phyloP scores from a whole-genome alignment of 1,140 invertebrate species.

The Philotrypesis tridentata region DNA sequence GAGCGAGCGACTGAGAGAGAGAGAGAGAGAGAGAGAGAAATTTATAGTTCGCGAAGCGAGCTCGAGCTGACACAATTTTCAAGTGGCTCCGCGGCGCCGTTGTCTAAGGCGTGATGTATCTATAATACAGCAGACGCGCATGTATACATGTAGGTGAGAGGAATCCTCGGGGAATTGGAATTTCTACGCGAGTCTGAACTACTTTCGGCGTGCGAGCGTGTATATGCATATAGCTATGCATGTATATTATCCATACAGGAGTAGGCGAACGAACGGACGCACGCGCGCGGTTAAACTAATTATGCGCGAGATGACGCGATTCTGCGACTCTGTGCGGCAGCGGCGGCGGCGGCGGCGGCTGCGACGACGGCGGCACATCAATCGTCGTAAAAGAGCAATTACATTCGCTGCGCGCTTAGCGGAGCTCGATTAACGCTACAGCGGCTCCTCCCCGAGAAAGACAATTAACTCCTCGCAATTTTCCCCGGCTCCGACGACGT shows the following conservation, averaged over 20 bases:
- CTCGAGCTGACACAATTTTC: neutral
- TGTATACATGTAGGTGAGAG: neutral
- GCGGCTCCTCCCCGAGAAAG: neutral
- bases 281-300: neutral
- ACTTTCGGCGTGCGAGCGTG: neutral
- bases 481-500: neutral
- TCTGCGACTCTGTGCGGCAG: no score
- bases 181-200: neutral
- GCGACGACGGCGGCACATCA: neutral
- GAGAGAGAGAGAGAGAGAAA: neutral
- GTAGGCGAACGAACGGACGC: neutral
- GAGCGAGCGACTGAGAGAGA: no score
- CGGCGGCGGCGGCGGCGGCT: no score
- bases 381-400: neutral
- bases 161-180: neutral
- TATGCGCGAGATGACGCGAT: neutral
- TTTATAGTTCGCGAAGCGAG: neutral
- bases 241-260: neutral
- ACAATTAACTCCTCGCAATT: neutral
- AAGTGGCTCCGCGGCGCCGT: neutral
- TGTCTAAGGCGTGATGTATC: neutral
- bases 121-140: no score
- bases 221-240: no score
- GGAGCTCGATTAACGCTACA: neutral
- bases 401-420: neutral